phyloP scores from a whole-genome alignment of 1,140 invertebrate species.

The Papilio xuthus region DNA sequence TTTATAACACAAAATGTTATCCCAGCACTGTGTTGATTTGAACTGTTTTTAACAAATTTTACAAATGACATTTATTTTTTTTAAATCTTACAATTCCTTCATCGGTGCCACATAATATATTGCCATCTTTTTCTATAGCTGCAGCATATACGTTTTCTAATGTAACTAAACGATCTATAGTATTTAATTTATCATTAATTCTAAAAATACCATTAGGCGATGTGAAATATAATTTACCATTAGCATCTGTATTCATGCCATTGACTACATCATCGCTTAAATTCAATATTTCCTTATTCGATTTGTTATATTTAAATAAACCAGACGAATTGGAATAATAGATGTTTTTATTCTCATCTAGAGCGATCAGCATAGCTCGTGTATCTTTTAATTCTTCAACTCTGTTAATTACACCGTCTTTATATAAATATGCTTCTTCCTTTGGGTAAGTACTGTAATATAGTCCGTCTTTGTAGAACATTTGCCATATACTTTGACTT shows the following conservation, averaged over 20 bases:
- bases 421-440: constrained; percentile 53
- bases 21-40: too few relatives aligned
- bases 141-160: constrained; percentile 18
- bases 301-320: constrained; percentile 47
- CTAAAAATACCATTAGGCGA: constrained; percentile 55
- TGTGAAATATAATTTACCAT: constrained; percentile 61
- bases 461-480: constrained; percentile 62
- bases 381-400: constrained; percentile 53
- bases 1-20: not conserved
- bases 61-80: constrained; percentile 24
- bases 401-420: constrained; percentile 42
- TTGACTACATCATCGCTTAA: constrained; percentile 56
- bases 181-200: constrained; percentile 45
- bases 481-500: constrained; percentile 59
- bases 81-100: constrained; percentile 23
- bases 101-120: constrained; percentile 15
- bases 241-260: constrained; percentile 53
- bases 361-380: constrained; percentile 52
- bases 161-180: constrained; percentile 16
- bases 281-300: constrained; percentile 21
- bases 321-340: constrained; percentile 60
- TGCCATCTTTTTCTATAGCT: constrained; percentile 27
- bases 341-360: constrained; percentile 54
- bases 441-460: constrained; percentile 62
- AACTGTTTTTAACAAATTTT: not conserved